phyloP scores from a whole-genome alignment of 2,113 vertebrate species.

The Zosterops lateralis region DNA sequence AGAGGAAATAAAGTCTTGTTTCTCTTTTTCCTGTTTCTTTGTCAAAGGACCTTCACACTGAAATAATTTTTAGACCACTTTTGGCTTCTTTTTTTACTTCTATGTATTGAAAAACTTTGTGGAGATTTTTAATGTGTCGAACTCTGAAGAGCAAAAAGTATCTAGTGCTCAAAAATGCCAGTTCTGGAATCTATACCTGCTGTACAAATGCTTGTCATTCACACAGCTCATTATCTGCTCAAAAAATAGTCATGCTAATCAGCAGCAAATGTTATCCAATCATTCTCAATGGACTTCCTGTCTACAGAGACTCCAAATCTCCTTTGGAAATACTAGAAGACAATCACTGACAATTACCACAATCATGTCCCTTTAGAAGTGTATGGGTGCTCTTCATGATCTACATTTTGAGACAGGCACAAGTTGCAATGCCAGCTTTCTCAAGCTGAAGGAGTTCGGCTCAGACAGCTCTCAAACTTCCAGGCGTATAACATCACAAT shows the following conservation, averaged over 20 bases:
- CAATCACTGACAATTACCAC: background rate
- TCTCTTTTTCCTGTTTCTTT: background rate
- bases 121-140: background rate
- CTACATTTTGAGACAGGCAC: background rate
- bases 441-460: background rate
- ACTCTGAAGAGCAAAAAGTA: background rate
- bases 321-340: background rate
- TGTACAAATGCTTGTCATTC: background rate
- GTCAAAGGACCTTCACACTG: background rate
- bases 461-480: background rate
- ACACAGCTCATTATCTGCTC: background rate
- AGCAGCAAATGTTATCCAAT: slow-evolving; percentile 8
- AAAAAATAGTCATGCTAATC: slow-evolving; percentile 4
- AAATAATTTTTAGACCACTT: background rate
- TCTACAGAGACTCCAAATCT: background rate
- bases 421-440: background rate
- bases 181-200: background rate
- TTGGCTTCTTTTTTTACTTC: background rate
- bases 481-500: background rate
- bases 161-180: background rate
- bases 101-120: background rate
- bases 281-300: background rate
- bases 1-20: background rate
- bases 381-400: background rate
- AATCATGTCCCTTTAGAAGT: background rate